Evolutionary conservation across 2,888 invertebrate genomes (phyloP).

Genomic region (Mythimna impura): DNA sequence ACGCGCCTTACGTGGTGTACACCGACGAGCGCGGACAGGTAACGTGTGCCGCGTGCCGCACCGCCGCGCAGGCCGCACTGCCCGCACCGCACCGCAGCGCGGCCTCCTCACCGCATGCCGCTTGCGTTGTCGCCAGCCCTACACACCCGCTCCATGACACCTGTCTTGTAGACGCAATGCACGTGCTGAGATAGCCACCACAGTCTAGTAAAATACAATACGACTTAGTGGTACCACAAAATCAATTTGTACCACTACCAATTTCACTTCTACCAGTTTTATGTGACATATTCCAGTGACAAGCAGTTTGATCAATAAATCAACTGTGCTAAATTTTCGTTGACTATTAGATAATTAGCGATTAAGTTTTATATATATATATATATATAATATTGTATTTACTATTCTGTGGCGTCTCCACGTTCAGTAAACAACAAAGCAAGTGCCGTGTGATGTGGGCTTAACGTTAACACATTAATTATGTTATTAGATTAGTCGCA

Average conservation of each 20-base stretch:
- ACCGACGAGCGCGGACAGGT: constrained; percentile 99
- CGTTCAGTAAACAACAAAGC: constrained; percentile 32
- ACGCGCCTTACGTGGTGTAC: constrained; percentile 98
- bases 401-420: constrained; percentile 35
- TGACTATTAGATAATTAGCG: neutral
- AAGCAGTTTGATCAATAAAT: constrained; percentile 27
- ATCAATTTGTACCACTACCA: constrained; percentile 12
- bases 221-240: constrained; percentile 3
- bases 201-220: constrained; percentile 19
- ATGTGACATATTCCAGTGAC: constrained; percentile 32
- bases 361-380: neutral
- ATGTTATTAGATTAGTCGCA: constrained; percentile 43
- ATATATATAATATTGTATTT: constrained; percentile 8
- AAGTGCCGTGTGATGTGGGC: constrained; percentile 45
- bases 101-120: constrained; percentile 50
- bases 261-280: constrained; percentile 11
- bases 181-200: constrained; percentile 25
- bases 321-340: constrained; percentile 30
- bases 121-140: constrained; percentile 39
- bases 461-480: constrained; percentile 51
- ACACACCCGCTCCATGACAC: constrained; percentile 45
- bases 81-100: constrained; percentile 22
- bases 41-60: constrained; percentile 86
- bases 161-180: constrained; percentile 26
- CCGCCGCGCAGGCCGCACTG: constrained; percentile 15